Conservation (phyloP, 2,888 invertebrate genomes). For the Harpalus rubripes region DNA sequence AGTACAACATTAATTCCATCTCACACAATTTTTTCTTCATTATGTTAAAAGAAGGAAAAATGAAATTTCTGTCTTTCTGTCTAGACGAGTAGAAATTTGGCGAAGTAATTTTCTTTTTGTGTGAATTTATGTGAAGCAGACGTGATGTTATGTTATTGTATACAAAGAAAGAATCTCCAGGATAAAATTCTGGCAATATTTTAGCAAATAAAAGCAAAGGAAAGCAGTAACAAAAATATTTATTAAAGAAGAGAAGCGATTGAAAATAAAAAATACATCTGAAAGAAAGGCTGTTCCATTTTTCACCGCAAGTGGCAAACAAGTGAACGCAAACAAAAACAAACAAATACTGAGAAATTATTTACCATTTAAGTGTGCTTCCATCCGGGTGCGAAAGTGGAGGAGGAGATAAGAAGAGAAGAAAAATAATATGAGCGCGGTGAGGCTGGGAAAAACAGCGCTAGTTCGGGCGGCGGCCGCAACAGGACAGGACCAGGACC, state of each 20-base stretch:
- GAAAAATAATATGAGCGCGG: slow-evolving; percentile 56
- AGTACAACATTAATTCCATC: not conserved
- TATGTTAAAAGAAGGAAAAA: not conserved
- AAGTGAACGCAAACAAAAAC: slow-evolving; percentile 55
- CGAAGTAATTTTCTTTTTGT: slow-evolving; percentile 13
- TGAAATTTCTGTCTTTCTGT: not conserved
- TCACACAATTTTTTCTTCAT: not conserved
- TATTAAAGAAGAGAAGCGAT: slow-evolving; percentile 48
- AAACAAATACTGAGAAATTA: slow-evolving; percentile 59
- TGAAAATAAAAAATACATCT: slow-evolving; percentile 49
- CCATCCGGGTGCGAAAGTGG: slow-evolving; percentile 53
- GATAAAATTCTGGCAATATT: slow-evolving; percentile 18
- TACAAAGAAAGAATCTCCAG: not conserved
- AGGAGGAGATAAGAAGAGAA: slow-evolving; percentile 51
- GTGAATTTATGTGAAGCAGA: slow-evolving; percentile 6
- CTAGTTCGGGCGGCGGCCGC: slow-evolving; percentile 12
- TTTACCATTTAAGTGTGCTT: slow-evolving; percentile 65
- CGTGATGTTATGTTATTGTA: slow-evolving; percentile 17
- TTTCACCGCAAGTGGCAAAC: slow-evolving; percentile 47
- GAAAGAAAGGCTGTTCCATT: slow-evolving; percentile 44
- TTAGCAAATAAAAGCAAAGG: slow-evolving; percentile 1
- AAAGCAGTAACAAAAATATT: slow-evolving; percentile 36
- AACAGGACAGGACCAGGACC: slow-evolving; percentile 10
- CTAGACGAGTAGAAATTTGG: not conserved
- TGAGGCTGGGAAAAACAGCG: slow-evolving; percentile 39